These are phyloP conservation scores for Tenthredo mesomela DNA, from an alignment of 2,888 invertebrate species.

Conservation along the genomic window DNA sequence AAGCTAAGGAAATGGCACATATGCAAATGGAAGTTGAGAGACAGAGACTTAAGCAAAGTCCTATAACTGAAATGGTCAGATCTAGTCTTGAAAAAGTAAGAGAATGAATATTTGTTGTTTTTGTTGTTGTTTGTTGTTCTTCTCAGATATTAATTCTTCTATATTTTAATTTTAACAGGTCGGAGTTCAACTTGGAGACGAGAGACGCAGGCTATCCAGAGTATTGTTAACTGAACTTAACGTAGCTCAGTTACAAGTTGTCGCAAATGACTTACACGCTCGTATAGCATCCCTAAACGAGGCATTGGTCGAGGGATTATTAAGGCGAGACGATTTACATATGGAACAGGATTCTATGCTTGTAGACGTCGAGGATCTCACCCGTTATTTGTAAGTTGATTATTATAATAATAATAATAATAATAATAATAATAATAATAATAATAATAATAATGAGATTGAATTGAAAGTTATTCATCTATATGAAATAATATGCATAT, in stretches of 20 bases:
- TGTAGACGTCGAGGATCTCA: constrained; percentile 97
- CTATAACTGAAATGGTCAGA: constrained; percentile 92
- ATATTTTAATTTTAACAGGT: constrained; percentile 79
- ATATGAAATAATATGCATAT: not conserved
- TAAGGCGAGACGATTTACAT: constrained; percentile 96
- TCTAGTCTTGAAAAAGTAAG: constrained; percentile 86
- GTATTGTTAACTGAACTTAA: constrained; percentile 95
- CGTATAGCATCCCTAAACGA: constrained; percentile 97
- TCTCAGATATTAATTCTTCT: not conserved
- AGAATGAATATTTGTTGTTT: not conserved
- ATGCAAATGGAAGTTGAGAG: constrained; percentile 94
- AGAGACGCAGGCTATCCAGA: constrained; percentile 90
- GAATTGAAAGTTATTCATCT: not conserved
- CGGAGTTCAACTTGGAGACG: constrained; percentile 90
- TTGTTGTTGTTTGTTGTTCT: no score
- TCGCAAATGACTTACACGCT: constrained; percentile 96
- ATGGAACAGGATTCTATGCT: constrained; percentile 99
- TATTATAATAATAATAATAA: no score
- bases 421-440: no score
- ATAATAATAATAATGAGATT: no score
- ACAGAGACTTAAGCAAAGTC: constrained; percentile 86
- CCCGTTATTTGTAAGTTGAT: constrained; percentile 89
- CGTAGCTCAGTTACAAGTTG: constrained; percentile 94
- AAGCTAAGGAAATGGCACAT: constrained; percentile 94
- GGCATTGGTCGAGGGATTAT: constrained; percentile 91